These are phyloP conservation scores for Cheilosia variabilis DNA, from an alignment of 2,888 invertebrate species.

Conservation along the genomic window DNA sequence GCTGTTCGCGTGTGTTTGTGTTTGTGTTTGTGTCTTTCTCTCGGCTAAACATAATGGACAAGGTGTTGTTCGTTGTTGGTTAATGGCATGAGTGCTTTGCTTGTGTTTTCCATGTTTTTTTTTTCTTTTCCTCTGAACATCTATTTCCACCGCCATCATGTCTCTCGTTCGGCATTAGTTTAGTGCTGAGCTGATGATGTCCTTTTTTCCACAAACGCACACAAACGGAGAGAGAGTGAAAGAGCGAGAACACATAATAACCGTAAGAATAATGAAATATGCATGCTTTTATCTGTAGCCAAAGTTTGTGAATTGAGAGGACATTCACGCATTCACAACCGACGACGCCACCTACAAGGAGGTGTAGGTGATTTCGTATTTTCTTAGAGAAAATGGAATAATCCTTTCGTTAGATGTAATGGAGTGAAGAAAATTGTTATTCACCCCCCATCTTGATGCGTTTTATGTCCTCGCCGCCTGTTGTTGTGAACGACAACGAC, in stretches of 20 bases:
- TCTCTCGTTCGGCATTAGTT: constrained; percentile 46
- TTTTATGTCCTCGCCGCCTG: constrained; percentile 56
- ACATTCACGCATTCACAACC: constrained; percentile 66
- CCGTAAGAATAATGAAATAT: constrained; percentile 70
- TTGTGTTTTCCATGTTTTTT: constrained; percentile 11
- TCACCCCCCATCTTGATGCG: constrained; percentile 71
- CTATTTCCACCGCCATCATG: not conserved
- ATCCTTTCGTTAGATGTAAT: constrained; percentile 74
- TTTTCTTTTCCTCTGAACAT: constrained; percentile 14
- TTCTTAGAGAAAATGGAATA: constrained; percentile 52
- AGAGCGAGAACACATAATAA: constrained; percentile 61
- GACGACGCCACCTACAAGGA: constrained; percentile 8
- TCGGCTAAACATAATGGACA: constrained; percentile 65
- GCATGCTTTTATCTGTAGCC: constrained; percentile 69
- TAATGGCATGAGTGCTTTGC: constrained; percentile 72
- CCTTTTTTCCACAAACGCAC: constrained; percentile 30
- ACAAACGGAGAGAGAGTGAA: not conserved
- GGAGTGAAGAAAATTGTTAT: constrained; percentile 75
- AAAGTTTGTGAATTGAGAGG: constrained; percentile 70
- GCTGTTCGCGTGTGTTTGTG: constrained; percentile 23
- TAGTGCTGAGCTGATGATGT: constrained; percentile 59
- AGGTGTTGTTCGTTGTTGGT: constrained; percentile 72
- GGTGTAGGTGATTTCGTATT: not conserved
- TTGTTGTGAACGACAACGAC: constrained; percentile 41
- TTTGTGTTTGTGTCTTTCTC: constrained; percentile 41